These are phyloP conservation scores for Ephestia elutella DNA, from an alignment of 1,140 invertebrate genomes.

Conservation along the genomic window DNA sequence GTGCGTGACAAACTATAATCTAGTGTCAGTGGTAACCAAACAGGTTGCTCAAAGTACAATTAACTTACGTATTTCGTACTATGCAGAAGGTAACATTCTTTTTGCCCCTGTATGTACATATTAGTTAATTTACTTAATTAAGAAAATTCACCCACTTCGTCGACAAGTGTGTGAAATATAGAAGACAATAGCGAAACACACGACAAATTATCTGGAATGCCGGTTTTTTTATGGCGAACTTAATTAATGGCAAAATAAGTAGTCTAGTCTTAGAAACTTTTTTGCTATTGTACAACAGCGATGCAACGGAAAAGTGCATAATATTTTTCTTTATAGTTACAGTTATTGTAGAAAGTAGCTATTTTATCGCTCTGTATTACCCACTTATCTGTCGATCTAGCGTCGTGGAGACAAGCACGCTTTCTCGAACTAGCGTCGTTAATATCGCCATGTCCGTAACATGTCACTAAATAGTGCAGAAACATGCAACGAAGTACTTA, in stretches of 20 bases:
- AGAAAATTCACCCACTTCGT: background rate
- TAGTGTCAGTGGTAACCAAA: background rate
- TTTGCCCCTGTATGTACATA: too few species aligned
- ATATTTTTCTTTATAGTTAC: background rate
- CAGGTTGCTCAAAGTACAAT: background rate
- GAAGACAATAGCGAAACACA: background rate
- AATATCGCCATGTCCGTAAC: background rate
- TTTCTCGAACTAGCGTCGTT: background rate
- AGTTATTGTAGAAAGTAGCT: background rate
- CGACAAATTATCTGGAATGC: background rate
- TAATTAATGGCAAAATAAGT: background rate
- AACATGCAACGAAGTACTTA: background rate
- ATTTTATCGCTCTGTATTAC: background rate
- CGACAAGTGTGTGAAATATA: background rate
- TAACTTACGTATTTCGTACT: too few species aligned
- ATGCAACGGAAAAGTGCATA: background rate
- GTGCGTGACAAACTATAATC: background rate
- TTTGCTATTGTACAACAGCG: background rate
- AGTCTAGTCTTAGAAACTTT: background rate
- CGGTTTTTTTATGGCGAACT: background rate
- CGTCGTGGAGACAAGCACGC: background rate
- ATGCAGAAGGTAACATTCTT: too few species aligned
- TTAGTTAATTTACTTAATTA: background rate
- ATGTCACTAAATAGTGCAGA: constrained; percentile 1
- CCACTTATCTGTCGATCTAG: background rate